phyloP scores from a whole-genome alignment of 2,888 invertebrate species.

The Camptogramma bilineatum region DNA sequence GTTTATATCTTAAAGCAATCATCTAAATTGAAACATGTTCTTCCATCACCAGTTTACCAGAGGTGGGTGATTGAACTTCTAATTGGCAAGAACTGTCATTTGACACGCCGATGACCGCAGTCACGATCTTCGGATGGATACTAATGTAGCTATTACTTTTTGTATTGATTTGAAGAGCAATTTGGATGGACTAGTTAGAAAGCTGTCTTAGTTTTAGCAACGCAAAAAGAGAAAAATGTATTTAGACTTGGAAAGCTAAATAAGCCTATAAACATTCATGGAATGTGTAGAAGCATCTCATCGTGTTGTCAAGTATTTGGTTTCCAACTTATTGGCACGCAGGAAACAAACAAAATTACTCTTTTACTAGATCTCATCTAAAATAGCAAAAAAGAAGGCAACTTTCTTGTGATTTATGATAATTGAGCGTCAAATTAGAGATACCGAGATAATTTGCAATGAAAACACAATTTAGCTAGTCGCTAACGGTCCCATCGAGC shows the following conservation, averaged over 20 bases:
- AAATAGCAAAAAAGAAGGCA: background rate
- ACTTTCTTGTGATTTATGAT: constrained; percentile 26
- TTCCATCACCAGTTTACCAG: constrained; percentile 56
- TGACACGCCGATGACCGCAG: constrained; percentile 57
- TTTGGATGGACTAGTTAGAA: constrained; percentile 18
- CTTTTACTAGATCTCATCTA: background rate
- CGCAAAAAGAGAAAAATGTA: background rate
- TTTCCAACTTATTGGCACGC: background rate
- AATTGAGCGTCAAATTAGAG: constrained; percentile 42
- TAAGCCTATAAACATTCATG: background rate
- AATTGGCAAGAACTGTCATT: constrained; percentile 73
- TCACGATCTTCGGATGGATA: constrained; percentile 53
- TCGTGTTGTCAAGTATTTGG: background rate
- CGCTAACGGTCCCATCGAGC: constrained; percentile 39
- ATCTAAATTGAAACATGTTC: constrained; percentile 73
- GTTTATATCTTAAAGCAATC: constrained; percentile 53
- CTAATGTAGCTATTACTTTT: constrained; percentile 38
- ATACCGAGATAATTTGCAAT: constrained; percentile 37
- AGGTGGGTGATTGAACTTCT: constrained; percentile 75
- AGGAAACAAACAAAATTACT: too few relatives aligned
- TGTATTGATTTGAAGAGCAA: constrained; percentile 29
- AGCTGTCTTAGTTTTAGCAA: background rate
- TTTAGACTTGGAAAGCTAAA: background rate
- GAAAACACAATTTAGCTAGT: constrained; percentile 40
- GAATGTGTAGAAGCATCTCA: too few relatives aligned